Percentiles rank a stretch among this genome's conserved stretches.
Conservation (phyloP, 2,113 vertebrate genomes). For the human region DNA sequence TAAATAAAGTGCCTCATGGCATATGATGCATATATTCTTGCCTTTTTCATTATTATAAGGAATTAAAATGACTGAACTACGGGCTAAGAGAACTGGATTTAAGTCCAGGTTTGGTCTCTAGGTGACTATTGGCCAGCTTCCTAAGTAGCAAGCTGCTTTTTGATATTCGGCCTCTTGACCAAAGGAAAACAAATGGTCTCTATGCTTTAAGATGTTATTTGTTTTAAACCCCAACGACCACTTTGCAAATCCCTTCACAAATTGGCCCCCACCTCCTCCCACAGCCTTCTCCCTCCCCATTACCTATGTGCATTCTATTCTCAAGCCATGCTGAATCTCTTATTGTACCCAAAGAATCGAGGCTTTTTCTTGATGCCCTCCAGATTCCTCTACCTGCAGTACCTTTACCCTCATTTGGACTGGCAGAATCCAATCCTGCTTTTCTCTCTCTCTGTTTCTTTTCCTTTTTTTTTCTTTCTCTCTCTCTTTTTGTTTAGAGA, state of each 20-base stretch:
- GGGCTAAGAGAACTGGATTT: not conserved
- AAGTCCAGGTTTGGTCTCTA: not conserved
- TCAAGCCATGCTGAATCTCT: not conserved
- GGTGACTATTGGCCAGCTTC: too few relatives aligned
- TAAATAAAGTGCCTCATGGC: not conserved
- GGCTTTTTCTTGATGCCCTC: not conserved
- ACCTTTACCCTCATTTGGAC: too few relatives aligned
- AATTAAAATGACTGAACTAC: not conserved
- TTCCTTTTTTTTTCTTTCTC: too few relatives aligned
- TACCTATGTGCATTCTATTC: not conserved
- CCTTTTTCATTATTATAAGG: not conserved
- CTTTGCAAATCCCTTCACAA: not conserved
- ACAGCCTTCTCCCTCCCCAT: not conserved
- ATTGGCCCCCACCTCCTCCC: too few relatives aligned
- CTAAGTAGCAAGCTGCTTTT: not conserved
- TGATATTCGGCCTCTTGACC: not conserved
- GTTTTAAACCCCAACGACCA: not conserved
- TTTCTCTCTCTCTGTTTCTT: not conserved
- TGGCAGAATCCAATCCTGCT: not conserved
- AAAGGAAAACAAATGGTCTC: not conserved
- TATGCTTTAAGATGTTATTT: not conserved
- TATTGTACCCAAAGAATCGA: not conserved
- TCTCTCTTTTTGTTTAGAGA: too few relatives aligned
- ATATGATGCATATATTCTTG: fast-evolving
- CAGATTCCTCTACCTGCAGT: not conserved